Evolutionary conservation across 2,113 vertebrate species (phyloP).

Genomic region (Coracopsis vasa): DNA sequence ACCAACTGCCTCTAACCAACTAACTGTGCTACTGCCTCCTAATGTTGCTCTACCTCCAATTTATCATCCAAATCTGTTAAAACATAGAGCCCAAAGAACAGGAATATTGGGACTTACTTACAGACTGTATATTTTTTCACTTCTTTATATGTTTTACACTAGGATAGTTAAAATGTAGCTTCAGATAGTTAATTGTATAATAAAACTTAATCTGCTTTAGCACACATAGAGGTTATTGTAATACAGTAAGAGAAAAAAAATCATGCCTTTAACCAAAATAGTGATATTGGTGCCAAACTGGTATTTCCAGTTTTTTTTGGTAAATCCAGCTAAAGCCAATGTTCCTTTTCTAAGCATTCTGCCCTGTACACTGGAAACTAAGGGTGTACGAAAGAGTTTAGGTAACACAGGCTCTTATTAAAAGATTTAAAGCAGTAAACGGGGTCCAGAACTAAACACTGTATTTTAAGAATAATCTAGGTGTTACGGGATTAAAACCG

Average conservation of each 20-base stretch:
- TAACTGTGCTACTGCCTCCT: background rate
- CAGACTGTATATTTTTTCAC: background rate
- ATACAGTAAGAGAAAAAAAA: background rate
- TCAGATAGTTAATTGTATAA: background rate
- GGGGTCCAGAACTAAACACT: background rate
- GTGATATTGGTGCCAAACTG: background rate
- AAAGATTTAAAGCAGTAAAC: conserved; percentile 12
- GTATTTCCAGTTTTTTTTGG: background rate
- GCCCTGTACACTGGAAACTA: background rate
- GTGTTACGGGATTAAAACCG: conserved; percentile 25
- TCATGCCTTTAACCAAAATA: background rate
- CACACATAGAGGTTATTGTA: background rate
- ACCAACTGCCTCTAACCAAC: background rate
- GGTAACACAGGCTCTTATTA: background rate
- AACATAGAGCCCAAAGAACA: background rate
- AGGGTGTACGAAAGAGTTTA: background rate
- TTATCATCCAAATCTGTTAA: background rate
- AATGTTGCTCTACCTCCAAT: background rate
- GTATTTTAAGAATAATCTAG: conserved; percentile 31
- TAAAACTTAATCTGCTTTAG: background rate
- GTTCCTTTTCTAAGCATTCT: background rate
- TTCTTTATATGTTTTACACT: background rate
- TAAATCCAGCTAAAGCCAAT: background rate
- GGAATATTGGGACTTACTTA: background rate
- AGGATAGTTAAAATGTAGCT: background rate